These are phyloP conservation scores for Gopherus flavomarginatus DNA, from an alignment of 2,113 vertebrate species.

Conservation along the genomic window DNA sequence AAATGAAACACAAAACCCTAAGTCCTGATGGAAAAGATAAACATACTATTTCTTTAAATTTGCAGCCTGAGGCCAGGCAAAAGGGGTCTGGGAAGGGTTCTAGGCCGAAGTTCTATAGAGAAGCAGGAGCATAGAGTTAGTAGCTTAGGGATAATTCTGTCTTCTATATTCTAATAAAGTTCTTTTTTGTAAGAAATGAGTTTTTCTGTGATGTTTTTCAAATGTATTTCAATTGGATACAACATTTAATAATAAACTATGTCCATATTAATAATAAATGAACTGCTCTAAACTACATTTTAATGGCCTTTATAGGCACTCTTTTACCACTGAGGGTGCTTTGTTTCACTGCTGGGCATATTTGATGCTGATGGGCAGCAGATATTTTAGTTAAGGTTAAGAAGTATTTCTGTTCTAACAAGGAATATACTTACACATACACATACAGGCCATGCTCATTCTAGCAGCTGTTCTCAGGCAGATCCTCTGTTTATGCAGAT, in stretches of 20 bases:
- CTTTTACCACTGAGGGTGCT: not conserved
- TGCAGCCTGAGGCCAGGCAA: not conserved
- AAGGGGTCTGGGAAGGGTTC: not conserved
- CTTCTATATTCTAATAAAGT: not conserved
- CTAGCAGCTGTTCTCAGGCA: not conserved
- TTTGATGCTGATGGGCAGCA: not conserved
- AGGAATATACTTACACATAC: not conserved
- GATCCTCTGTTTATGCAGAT: not conserved
- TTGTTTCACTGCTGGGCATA: conserved; percentile 13
- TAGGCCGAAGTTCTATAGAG: not conserved
- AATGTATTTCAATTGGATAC: not conserved
- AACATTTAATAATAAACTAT: not conserved
- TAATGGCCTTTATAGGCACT: not conserved
- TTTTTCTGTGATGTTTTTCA: not conserved
- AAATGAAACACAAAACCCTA: not conserved
- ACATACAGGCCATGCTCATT: not conserved
- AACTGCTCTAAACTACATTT: not conserved
- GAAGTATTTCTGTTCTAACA: not conserved
- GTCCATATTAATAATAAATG: not conserved
- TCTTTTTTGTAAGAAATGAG: not conserved
- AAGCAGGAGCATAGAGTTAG: not conserved
- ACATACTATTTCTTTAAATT: not conserved
- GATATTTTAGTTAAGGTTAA: not conserved
- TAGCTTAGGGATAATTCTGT: not conserved
- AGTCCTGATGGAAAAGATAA: not conserved